Evolutionary conservation across 2,888 invertebrate genomes (phyloP), one percentile per base, ranked within the genome.

Genomic region (Ashinkailepas kermadecensis): DNA sequence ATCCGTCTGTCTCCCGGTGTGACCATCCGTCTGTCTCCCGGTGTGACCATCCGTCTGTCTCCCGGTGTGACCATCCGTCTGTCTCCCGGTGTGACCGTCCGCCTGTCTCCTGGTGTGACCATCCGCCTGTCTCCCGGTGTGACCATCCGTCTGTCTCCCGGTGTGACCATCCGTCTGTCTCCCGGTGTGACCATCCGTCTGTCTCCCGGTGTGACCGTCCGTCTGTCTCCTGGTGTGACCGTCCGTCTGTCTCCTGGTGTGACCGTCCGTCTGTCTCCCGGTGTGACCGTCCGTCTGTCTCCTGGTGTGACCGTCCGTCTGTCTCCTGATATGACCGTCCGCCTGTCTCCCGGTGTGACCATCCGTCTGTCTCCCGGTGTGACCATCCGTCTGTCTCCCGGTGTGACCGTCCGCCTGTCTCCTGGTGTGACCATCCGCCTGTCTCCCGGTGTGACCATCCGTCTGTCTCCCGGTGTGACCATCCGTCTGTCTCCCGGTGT

Each of bases 61-160:
- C 39, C 39, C 4, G 39, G 39, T 39, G 39, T 39, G 39, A 39
- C 39, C 39, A 4, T 39, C 59, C 74, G 74, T 59, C 74, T 58
- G 56, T 39, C n/a, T n/a, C n/a, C n/a, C n/a, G n/a, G n/a, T n/a
- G n/a, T n/a, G n/a, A n/a, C n/a, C n/a, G n/a, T n/a, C n/a, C n/a
- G n/a, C n/a, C n/a, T n/a, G n/a, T n/a, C n/a, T n/a, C n/a, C n/a
- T n/a, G n/a, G n/a, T n/a, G 56, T 12, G 18, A 70, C 59, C 80
- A 39, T 39, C 54, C 25, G 78, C 13, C 13, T 67, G 39, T n/a
- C 39, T 58, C 18, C 25, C 23, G 39, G 39, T 74, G 78, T 81
- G 39, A 39, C n/a, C 78, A 39, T 81, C 56, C 23, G 58, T 81
- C n/a, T 81, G 58, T 67, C 64, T 78, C 21, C 39, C 4, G 39